Evolutionary conservation across 2,113 vertebrate genomes (phyloP).

Genomic region (Mustela lutreola): DNA sequence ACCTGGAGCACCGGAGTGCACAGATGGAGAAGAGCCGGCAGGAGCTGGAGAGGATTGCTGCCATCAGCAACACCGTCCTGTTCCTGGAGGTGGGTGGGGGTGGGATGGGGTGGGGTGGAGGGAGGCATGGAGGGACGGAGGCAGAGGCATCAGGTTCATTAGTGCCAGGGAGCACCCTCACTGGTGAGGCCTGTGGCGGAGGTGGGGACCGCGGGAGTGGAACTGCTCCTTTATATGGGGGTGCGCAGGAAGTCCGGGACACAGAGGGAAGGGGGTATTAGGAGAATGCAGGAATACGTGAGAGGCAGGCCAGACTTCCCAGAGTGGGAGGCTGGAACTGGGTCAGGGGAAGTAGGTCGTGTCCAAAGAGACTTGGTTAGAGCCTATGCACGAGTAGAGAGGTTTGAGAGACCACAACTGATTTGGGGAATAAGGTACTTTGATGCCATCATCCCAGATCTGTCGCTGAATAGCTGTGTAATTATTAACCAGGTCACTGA

Average conservation of each 20-base stretch:
- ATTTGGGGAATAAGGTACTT: background rate
- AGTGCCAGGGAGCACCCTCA: accelerated
- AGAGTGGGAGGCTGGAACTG: background rate
- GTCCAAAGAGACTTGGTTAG: background rate
- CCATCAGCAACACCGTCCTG: conserved; percentile 84
- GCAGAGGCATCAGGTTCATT: accelerated
- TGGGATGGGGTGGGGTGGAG: accelerated
- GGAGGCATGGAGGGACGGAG: accelerated
- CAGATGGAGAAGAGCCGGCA: conserved; percentile 84
- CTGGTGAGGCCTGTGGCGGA: background rate
- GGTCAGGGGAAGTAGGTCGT: background rate
- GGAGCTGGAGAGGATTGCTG: conserved; percentile 84
- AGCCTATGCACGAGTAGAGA: background rate
- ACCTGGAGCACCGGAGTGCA: conserved; percentile 85
- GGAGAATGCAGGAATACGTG: background rate
- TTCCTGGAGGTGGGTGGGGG: conserved; percentile 86
- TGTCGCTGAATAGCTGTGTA: background rate
- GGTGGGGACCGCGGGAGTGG: background rate
- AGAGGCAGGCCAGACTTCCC: background rate
- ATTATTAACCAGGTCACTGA: background rate
- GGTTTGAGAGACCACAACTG: background rate
- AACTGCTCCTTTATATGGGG: background rate
- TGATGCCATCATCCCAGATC: background rate
- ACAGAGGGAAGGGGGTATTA: background rate
- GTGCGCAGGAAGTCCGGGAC: background rate